Evolutionary conservation across 2,113 vertebrate species (phyloP).

Genomic region (Istiophorus platypterus): DNA sequence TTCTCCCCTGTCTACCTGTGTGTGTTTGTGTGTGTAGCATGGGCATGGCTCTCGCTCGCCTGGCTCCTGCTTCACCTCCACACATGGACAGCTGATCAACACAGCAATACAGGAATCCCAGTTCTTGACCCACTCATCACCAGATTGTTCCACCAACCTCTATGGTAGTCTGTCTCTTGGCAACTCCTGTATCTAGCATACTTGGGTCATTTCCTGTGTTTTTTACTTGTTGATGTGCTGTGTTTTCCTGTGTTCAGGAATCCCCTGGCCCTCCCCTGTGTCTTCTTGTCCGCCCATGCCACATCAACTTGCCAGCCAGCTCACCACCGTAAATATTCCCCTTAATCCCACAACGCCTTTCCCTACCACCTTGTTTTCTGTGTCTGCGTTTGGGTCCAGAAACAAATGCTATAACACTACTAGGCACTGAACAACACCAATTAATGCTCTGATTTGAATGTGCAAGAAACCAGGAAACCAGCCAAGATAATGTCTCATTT

Average conservation of each 20-base stretch:
- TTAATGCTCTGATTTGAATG: conserved; percentile 29
- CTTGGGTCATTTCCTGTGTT: background rate
- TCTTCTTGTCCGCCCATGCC: no score
- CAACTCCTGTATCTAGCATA: background rate
- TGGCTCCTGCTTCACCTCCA: background rate
- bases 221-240: background rate
- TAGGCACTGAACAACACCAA: conserved; percentile 14
- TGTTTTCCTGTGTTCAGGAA: background rate
- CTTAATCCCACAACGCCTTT: no score
- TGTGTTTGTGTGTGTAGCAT: no score
- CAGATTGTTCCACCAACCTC: background rate
- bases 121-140: background rate
- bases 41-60: no score
- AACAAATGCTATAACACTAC: no score
- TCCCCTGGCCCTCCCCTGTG: no score
- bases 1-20: no score
- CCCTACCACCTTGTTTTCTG: no score
- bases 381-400: no score
- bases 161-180: background rate
- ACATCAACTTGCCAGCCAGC: background rate
- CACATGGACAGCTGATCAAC: no score
- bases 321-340: no score
- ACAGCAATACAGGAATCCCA: background rate
- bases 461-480: conserved; percentile 12
- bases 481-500: no score